These are phyloP conservation scores for Trissolcus basalis DNA, from an alignment of 1,140 invertebrate species.

Conservation along the genomic window DNA sequence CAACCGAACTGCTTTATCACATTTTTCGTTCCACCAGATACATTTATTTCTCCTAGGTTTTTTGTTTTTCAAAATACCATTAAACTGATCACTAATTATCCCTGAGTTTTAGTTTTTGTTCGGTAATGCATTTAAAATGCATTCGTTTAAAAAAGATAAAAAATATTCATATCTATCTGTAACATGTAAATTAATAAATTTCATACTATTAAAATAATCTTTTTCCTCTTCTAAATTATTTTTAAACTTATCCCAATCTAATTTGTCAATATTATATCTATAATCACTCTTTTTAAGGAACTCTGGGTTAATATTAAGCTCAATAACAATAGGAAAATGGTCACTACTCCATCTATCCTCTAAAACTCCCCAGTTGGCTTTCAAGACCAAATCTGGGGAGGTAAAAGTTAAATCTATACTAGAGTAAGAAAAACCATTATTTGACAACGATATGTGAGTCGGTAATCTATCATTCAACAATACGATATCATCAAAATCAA, in stretches of 20 bases:
- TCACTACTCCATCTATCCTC: slow-evolving; percentile 45
- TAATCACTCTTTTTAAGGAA: slow-evolving; percentile 1
- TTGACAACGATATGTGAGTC: background rate
- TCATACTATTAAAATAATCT: slow-evolving; percentile 9
- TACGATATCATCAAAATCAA: slow-evolving; percentile 2
- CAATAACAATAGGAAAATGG: slow-evolving; percentile 32
- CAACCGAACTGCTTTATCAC: slow-evolving; percentile 11
- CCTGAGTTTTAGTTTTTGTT: background rate
- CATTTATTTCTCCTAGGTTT: slow-evolving; percentile 4
- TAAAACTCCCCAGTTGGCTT: slow-evolving; percentile 17
- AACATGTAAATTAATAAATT: slow-evolving; percentile 7
- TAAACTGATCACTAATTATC: background rate
- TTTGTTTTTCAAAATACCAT: slow-evolving; percentile 6
- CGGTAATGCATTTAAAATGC: slow-evolving; percentile 1
- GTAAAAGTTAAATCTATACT: slow-evolving; percentile 36
- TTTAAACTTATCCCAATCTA: slow-evolving; percentile 8
- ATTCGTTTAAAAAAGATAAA: slow-evolving; percentile 9
- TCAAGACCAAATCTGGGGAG: background rate
- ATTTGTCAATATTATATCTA: slow-evolving; percentile 8
- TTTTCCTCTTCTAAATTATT: slow-evolving; percentile 3
- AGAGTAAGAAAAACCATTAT: slow-evolving; percentile 2
- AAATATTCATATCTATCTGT: slow-evolving; percentile 12
- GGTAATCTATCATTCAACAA: slow-evolving; percentile 8
- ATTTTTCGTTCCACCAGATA: slow-evolving; percentile 22
- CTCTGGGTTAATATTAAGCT: slow-evolving; percentile 4